These are phyloP conservation scores for Spatulosminthurus flaviceps DNA, from an alignment of 2,888 invertebrate species.

Conservation along the genomic window DNA sequence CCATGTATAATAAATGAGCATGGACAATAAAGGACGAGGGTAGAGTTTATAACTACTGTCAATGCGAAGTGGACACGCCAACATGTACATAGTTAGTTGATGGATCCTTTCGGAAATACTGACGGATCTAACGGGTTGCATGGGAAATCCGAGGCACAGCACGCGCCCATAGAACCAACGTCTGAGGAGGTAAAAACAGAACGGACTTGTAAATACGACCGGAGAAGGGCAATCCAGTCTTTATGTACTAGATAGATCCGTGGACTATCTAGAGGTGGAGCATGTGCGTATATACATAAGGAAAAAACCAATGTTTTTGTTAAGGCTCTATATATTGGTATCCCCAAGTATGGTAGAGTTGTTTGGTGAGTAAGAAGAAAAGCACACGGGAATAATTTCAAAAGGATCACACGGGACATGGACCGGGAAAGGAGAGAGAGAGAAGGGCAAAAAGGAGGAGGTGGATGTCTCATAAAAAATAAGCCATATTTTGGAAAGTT, in stretches of 20 bases:
- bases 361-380: conserved; percentile 46
- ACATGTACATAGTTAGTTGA: not conserved
- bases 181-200: conserved; percentile 21
- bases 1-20: conserved; percentile 26
- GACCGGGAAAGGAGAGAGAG: conserved; percentile 7
- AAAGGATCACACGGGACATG: conserved; percentile 58
- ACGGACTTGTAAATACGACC: not conserved
- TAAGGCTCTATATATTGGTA: not conserved
- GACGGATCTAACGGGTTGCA: not conserved
- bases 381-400: conserved; percentile 63
- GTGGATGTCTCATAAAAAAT: conserved; percentile 59
- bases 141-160: not conserved
- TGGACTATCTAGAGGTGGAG: not conserved
- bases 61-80: not conserved
- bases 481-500: conserved; percentile 55
- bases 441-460: conserved; percentile 30
- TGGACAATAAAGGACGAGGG: too few relatives aligned
- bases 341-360: not conserved
- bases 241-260: not conserved
- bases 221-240: conserved; percentile 8
- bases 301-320: conserved; percentile 12
- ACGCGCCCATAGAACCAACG: not conserved
- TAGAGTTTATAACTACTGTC: too few relatives aligned
- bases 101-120: conserved; percentile 8
- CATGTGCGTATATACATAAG: not conserved